Base-by-base conservation (phyloP, 2,888 invertebrate species). In the Prosapia bicincta region DNA sequence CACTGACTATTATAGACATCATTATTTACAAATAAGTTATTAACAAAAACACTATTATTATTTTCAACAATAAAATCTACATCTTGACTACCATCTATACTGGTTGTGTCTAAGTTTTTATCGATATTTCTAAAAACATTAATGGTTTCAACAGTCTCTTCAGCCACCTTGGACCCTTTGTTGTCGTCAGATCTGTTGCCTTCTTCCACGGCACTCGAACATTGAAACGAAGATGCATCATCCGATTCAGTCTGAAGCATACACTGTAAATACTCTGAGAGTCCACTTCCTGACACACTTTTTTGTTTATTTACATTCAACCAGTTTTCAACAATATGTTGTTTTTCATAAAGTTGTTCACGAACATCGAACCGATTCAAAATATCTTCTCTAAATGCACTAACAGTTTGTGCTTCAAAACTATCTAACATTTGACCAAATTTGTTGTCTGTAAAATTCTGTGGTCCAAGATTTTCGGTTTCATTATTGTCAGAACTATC, bases 401-500 rank as follows among this genome's bases (percentile, higher is more conserved):
- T 74, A 28, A 74, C 74, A 15, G 74, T 74, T 30, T 74, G 74
- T 24, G 69, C 74, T 54, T 74, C 74, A 69, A 74, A 74, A 66
- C 26, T 23, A 20, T 74, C 74, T 65, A 74, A 69, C 15, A 74
- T 54, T 69, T 69, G 26, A 28, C 28, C 5, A 20, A 54, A 54
- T 54, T 54, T 54, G 54, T 54, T 54, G 54, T 54, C 54, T 6
- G 20, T 65, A 69, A 69, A 74, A 43, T 26, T 69, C n/a, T 69
- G 38, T 69, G 74, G 69, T 38, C 74, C 74, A 65, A 69, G 69
- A 71, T 71, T 43, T 54, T 69, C 69, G 9, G 54, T 30, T 65
- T n/a, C 26, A 43, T 74, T 74, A 74, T 74, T 74, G 74, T 74
- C 74, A 74, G 30, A 65, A 23, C 69, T 74, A 74, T 74, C 74